These are phyloP conservation scores for Xylocopa sonorina DNA, from an alignment of 1,140 invertebrate species.

Conservation along the genomic window DNA sequence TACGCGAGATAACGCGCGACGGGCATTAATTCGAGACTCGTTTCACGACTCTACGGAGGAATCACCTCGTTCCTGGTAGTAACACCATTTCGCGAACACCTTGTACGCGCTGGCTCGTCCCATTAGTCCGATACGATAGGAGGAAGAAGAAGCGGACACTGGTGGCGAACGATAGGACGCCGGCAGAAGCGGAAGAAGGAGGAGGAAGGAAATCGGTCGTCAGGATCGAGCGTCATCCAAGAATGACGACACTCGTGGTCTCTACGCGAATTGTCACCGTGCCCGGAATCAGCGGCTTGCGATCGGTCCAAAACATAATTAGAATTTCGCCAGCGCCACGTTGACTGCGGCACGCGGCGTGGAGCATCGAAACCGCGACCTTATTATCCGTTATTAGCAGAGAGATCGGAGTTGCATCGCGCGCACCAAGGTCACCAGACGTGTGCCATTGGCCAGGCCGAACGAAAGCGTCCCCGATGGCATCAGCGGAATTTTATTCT, in stretches of 20 bases:
- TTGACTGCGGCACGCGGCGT: neutral
- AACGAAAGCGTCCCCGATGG: neutral
- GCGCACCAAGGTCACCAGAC: conserved; percentile 5
- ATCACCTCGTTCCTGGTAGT: too few species aligned
- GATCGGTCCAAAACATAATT: conserved; percentile 62
- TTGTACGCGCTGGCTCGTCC: too few species aligned
- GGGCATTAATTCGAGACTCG: too few species aligned
- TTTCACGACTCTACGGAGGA: too few species aligned
- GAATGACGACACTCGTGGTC: conserved; percentile 42
- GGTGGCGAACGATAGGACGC: neutral
- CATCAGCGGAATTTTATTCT: too few species aligned
- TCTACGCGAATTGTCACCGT: conserved; percentile 42
- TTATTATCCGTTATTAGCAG: conserved; percentile 15
- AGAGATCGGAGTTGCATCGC: neutral
- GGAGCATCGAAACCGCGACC: conserved; percentile 14
- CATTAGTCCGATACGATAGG: too few species aligned
- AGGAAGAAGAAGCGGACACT: neutral
- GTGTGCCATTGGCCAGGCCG: neutral
- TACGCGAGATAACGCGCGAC: too few species aligned
- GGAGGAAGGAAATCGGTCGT: neutral
- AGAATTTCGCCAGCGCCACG: conserved; percentile 47
- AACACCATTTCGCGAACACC: too few species aligned
- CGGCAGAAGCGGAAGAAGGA: neutral
- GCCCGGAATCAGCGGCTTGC: conserved; percentile 47
- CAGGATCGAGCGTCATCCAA: conserved; percentile 41